phyloP scores from a whole-genome alignment of 2,113 vertebrate genomes.

The Oxyura jamaicensis region DNA sequence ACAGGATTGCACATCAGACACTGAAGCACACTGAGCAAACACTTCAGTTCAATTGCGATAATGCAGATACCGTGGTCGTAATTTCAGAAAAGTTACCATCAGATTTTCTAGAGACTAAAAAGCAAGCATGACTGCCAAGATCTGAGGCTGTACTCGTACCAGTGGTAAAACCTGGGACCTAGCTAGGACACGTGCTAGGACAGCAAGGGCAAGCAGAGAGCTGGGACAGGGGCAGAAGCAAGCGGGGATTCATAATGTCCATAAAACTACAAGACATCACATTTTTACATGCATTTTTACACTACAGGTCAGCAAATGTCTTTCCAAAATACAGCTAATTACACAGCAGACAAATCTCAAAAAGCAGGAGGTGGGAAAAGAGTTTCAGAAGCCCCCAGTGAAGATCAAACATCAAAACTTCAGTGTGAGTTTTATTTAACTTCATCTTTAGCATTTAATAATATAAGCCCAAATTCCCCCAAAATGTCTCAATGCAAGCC shows the following conservation, averaged over 20 bases:
- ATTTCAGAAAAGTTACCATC: background rate
- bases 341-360: background rate
- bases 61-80: accelerated
- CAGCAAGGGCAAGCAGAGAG: background rate
- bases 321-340: background rate
- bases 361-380: background rate
- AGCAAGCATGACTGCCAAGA: accelerated
- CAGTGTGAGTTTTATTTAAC: background rate
- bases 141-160: background rate
- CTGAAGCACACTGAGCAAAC: background rate
- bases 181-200: background rate
- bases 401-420: background rate
- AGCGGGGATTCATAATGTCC: background rate
- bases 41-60: background rate
- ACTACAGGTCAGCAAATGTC: background rate
- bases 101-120: background rate
- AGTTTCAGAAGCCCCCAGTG: background rate
- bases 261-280: background rate
- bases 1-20: background rate
- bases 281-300: background rate
- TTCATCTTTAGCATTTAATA: background rate
- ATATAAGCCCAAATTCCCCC: background rate
- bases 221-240: background rate
- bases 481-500: background rate
- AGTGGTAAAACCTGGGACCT: background rate